Percentiles rank a stretch among this genome's conserved stretches.
phyloP scores from a whole-genome alignment of 2,113 vertebrate genomes.

The Neopipo cinnamomea region DNA sequence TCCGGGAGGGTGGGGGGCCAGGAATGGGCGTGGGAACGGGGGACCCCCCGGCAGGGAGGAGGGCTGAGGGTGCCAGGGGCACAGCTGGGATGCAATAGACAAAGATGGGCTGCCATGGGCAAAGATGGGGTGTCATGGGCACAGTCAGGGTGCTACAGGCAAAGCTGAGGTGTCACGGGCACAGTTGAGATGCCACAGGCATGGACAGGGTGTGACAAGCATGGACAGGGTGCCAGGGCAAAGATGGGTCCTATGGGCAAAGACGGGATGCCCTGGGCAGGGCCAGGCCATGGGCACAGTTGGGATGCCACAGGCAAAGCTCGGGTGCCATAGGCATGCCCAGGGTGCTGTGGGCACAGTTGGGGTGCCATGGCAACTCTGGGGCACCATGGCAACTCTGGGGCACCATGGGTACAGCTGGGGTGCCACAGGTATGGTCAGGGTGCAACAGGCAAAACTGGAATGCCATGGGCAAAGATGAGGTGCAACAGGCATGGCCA shows the following conservation, averaged over 20 bases:
- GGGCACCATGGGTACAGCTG: not conserved
- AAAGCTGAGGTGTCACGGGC: rapidly evolving
- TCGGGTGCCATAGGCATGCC: not conserved
- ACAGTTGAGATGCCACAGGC: rapidly evolving
- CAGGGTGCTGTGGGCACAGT: too few relatives aligned
- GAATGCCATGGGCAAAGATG: not conserved
- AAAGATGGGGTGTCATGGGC: rapidly evolving
- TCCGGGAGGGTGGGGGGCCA: slow-evolving; percentile 19
- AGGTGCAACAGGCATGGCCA: not conserved
- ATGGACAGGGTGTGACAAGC: rapidly evolving
- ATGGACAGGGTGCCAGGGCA: too few relatives aligned
- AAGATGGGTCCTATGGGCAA: too few relatives aligned
- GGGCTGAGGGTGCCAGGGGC: rapidly evolving
- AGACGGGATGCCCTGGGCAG: not conserved
- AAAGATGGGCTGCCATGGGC: rapidly evolving
- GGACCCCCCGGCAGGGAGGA: not conserved
- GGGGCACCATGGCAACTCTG: not conserved
- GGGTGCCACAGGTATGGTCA: rapidly evolving
- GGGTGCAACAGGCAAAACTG: rapidly evolving
- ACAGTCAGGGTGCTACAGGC: rapidly evolving
- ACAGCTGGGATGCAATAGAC: rapidly evolving
- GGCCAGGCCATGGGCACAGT: rapidly evolving
- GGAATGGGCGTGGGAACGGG: slow-evolving; percentile 1
- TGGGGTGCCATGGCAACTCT: not conserved
- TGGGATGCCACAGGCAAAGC: rapidly evolving